Percentiles rank a stretch among this genome's conserved stretches.
Evolutionary conservation across 2,888 invertebrate species (phyloP).

Genomic region (Mythimna albipuncta): DNA sequence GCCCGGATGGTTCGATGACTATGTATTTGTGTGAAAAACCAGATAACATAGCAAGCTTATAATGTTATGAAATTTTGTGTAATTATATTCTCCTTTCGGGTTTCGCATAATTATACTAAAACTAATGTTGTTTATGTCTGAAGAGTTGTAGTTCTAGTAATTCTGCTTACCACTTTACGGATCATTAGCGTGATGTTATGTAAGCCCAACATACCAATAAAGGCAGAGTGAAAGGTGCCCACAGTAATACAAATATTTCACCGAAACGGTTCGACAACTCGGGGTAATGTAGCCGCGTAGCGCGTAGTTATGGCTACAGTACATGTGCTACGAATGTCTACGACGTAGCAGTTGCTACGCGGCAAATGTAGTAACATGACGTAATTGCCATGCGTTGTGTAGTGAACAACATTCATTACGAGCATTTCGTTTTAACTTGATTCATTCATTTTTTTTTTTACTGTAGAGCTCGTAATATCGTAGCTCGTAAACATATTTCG

Average conservation of each 20-base stretch:
- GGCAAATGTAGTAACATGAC: conserved; percentile 38
- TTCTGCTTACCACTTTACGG: conserved; percentile 29
- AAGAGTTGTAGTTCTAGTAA: conserved; percentile 9
- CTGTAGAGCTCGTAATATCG: conserved; percentile 38
- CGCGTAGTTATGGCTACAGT: conserved; percentile 53
- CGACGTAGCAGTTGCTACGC: conserved; percentile 54
- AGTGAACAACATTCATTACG: conserved; percentile 47
- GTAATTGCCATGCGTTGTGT: conserved; percentile 50
- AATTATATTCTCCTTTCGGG: too few species aligned
- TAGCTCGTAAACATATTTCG: conserved; percentile 58
- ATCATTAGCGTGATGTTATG: conserved; percentile 50
- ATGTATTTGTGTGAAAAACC: too few species aligned
- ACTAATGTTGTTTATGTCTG: not conserved
- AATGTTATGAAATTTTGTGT: too few species aligned
- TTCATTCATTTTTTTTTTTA: conserved; percentile 53
- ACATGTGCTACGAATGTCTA: conserved; percentile 61
- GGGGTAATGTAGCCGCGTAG: conserved; percentile 51
- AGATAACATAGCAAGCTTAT: too few species aligned
- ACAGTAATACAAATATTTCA: conserved; percentile 57
- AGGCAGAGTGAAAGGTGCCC: conserved; percentile 49
- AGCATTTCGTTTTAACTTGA: conserved; percentile 51
- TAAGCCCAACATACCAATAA: conserved; percentile 45
- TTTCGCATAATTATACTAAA: too few species aligned
- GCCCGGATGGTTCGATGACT: too few species aligned
- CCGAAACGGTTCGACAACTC: conserved; percentile 40